These are phyloP conservation scores for Incurvaria masculella DNA, from an alignment of 2,888 invertebrate species.

Conservation along the genomic window DNA sequence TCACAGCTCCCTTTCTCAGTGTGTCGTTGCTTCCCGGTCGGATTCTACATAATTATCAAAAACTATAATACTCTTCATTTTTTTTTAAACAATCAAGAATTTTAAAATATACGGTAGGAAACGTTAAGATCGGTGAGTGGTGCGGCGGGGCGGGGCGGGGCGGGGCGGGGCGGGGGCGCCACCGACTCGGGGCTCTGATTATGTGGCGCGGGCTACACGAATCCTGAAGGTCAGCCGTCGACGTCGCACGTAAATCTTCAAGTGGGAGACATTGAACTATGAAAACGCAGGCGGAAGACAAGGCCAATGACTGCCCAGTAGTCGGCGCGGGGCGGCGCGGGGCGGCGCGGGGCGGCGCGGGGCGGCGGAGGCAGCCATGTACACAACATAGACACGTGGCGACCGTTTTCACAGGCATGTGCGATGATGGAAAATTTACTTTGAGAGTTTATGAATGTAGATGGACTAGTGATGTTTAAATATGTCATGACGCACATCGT, in stretches of 20 bases:
- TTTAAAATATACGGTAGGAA: too few species aligned
- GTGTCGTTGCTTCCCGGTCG: too few species aligned
- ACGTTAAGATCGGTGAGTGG: too few species aligned
- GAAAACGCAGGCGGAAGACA: constrained; percentile 38
- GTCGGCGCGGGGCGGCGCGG: too few species aligned
- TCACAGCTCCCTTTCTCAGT: too few species aligned
- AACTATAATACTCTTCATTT: too few species aligned
- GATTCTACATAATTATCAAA: too few species aligned
- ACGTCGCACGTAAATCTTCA: not conserved
- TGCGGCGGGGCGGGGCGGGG: not conserved
- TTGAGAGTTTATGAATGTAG: not conserved
- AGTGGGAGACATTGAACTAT: constrained; percentile 41
- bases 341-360: too few species aligned
- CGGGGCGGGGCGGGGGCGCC: not conserved
- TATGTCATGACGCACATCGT: too few species aligned
- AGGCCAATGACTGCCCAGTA: constrained; percentile 44
- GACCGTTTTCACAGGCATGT: not conserved
- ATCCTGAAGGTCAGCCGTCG: not conserved
- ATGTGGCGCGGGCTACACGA: not conserved
- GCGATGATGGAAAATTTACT: not conserved
- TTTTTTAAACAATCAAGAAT: too few species aligned
- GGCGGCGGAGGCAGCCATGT: not conserved
- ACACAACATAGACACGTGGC: not conserved
- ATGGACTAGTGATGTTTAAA: too few species aligned
- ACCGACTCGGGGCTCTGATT: too few species aligned